phyloP scores from a whole-genome alignment of 2,113 vertebrate genomes.

The Varanus komodoensis region DNA sequence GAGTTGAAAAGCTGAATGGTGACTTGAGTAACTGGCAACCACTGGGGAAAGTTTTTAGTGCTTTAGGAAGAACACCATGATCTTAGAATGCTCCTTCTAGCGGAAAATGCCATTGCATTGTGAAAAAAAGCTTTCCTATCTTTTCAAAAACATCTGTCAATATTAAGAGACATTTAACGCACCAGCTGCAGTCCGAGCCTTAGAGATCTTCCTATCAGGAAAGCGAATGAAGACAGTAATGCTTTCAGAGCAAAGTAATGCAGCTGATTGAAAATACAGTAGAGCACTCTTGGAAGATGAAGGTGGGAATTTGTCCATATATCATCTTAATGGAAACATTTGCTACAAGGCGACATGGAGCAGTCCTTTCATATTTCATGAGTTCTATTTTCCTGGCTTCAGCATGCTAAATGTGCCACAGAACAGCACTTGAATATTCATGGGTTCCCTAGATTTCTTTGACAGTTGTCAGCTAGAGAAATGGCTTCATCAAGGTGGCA shows the following conservation, averaged over 20 bases:
- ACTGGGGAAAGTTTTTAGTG: not conserved
- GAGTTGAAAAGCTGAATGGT: not conserved
- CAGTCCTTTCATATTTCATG: slow-evolving; percentile 83
- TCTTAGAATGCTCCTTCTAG: slow-evolving; percentile 21
- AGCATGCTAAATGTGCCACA: slow-evolving; percentile 79
- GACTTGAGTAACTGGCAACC: not conserved
- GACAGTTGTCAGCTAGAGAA: slow-evolving; percentile 81
- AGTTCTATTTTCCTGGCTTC: slow-evolving; percentile 82
- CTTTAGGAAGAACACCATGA: not conserved
- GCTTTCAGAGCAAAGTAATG: slow-evolving; percentile 70
- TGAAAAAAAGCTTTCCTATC: slow-evolving; percentile 45
- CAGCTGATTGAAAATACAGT: slow-evolving; percentile 70
- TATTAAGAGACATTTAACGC: slow-evolving; percentile 57
- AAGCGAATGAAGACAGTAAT: slow-evolving; percentile 54
- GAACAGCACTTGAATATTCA: slow-evolving; percentile 83
- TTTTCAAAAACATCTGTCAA: slow-evolving; percentile 35
- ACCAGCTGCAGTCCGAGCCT: slow-evolving; percentile 36
- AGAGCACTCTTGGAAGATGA: slow-evolving; percentile 72
- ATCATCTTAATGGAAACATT: slow-evolving; percentile 82
- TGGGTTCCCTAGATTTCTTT: slow-evolving; percentile 74
- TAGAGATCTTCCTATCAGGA: slow-evolving; percentile 46
- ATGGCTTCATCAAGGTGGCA: slow-evolving; percentile 77
- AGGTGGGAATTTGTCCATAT: slow-evolving; percentile 76
- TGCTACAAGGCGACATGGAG: slow-evolving; percentile 72
- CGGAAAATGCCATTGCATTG: slow-evolving; percentile 31